Percentiles rank a stretch among this genome's conserved stretches.
Evolutionary conservation across 2,797 vertebrate species (phyloP).

Genomic region (Bovichtus variegatus): DNA sequence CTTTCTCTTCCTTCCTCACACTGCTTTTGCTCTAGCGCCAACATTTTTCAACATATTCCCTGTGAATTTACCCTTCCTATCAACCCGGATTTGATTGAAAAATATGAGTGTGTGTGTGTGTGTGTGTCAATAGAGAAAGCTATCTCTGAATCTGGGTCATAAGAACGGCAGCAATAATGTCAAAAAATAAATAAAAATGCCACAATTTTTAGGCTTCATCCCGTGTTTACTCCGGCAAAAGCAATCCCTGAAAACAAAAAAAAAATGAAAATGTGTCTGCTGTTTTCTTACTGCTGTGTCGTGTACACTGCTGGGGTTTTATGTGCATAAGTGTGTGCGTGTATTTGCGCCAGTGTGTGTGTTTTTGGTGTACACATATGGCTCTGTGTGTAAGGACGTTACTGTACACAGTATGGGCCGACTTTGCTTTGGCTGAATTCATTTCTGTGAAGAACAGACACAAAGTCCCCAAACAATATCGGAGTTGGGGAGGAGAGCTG

Average conservation of each 20-base stretch:
- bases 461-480: constrained; percentile 77
- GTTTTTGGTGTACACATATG: constrained; percentile 37
- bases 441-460: constrained; percentile 64
- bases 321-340: constrained; percentile 18
- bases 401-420: constrained; percentile 49
- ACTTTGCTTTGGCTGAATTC: constrained; percentile 65
- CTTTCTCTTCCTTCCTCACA: background rate
- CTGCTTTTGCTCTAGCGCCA: constrained; percentile 13
- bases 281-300: constrained; percentile 26
- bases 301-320: constrained; percentile 16
- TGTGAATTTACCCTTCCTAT: constrained; percentile 25
- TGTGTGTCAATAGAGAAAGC: constrained; percentile 5
- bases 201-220: constrained; percentile 4
- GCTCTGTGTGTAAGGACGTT: constrained; percentile 2
- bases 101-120: background rate
- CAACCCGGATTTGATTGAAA: constrained; percentile 25
- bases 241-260: constrained; percentile 37
- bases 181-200: background rate
- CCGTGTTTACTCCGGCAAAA: constrained; percentile 27
- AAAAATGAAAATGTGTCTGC: constrained; percentile 7
- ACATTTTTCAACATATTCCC: constrained; percentile 15
- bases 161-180: constrained; percentile 21
- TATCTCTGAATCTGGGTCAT: constrained; percentile 46
- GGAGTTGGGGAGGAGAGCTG: constrained; percentile 46
- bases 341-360: constrained; percentile 27